Conservation (phyloP, 1,140 invertebrate genomes). For the Apis laboriosa region DNA sequence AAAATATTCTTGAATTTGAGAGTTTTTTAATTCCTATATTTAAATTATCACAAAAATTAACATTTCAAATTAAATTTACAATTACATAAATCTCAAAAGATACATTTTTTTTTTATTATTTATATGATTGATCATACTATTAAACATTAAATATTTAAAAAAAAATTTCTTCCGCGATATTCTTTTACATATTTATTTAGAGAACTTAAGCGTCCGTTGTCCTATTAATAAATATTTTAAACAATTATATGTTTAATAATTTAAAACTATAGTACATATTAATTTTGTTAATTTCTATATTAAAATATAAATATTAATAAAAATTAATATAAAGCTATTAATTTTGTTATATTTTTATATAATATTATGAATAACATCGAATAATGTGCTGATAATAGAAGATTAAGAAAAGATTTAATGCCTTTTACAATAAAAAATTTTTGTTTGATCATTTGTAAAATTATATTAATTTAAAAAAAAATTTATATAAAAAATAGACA, state of each 20-base stretch:
- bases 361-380: not conserved
- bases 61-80: not conserved
- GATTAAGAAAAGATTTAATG: not conserved
- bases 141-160: not conserved
- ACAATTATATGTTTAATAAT: not conserved
- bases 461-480: not conserved
- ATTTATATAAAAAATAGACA: not conserved
- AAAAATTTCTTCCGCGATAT: not conserved
- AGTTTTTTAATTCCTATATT: constrained; percentile 4
- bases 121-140: not conserved
- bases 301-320: not conserved
- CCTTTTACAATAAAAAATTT: not conserved
- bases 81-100: not conserved
- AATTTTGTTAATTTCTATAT: not conserved
- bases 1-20: not conserved
- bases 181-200: not conserved
- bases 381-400: not conserved
- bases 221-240: not conserved
- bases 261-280: not conserved
- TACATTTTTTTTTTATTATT: not conserved
- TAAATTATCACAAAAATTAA: not conserved
- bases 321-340: not conserved
- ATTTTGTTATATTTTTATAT: not conserved
- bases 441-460: not conserved
- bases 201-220: not conserved